Evolutionary conservation across 2,113 vertebrate species (phyloP), one percentile per base, ranked within the genome.

Genomic region (Orcinus orca): DNA sequence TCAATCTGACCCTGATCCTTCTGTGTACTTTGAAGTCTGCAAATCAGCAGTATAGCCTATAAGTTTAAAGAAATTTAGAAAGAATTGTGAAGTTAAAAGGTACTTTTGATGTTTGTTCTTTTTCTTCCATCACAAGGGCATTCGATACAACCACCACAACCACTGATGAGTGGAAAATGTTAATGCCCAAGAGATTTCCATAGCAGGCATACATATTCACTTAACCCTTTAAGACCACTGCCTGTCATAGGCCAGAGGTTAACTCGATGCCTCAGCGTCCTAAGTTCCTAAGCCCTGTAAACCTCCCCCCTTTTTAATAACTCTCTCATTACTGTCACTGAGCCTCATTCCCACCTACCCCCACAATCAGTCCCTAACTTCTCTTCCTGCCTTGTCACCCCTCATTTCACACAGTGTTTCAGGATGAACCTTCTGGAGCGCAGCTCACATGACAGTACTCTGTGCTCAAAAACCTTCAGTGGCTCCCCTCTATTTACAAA

Each of bases 61-160:
- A 99, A 98, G 98, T 99, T 98, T 99, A 99, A 99, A 99, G 98
- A 99, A 98, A 98, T 98, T 98, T 98, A 98, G 98, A 99, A 99
- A 99, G 98, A 99, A 99, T 98, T 98, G 98, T 86, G 17, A 98
- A 98, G 98, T 99, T 99, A 98, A 99, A 99, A 99, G 99, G 96
- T 98, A 98, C 98, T 98, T 99, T 99, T 99, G 98, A 99, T 99
- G 98, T 98, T 98, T 98, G 98, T 98, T 99, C 99, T 98, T 98
- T 98, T 98, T 98, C 94, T 98, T 98, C 98, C 98, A 97, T 98
- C 97, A 98, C 99, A 99, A 99, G 99, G 99, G 95, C 98, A 98
- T 98, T 98, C 68, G 89, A 97, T 97, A 97, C 95, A 98, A 98
- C 96, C 95, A 88, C 33, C 96, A 98, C 97, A 92, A 98, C 74